Evolutionary conservation across 2,888 invertebrate genomes (phyloP), one percentile per base, ranked within the genome.

Genomic region (Deilephila porcellus): DNA sequence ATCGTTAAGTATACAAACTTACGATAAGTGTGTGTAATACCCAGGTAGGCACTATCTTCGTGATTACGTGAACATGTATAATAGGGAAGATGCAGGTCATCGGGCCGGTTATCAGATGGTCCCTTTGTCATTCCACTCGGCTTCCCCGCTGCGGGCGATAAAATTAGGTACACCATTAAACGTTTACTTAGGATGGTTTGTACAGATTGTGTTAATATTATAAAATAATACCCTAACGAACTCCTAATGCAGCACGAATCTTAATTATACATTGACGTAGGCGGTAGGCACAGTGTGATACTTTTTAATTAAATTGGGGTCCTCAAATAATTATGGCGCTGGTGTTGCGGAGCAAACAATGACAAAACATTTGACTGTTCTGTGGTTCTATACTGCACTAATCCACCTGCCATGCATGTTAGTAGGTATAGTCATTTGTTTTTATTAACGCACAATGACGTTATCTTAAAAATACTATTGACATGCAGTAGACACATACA

Each of bases 71-170:
- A 79, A 71, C 76, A 74, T 74, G 75, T 71, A 73, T 72, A 72
- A 67, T 72, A 70, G 75, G 74, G 74, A 77, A 79, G 76, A 64
- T 70, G 74, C 73, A 74, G 75, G 73, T 73, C 80, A 79, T 77
- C 75, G 78, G 80, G 73, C 78, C 82, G 79, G 80, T 83, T 86
- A 87, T 86, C 86, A 80, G 83, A 85, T 86, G 78, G 80, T 81
- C 84, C 83, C 83, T 82, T 79, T 67, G 67, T 76, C 80, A 74
- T 56, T 56, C 56, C 78, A 75, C 78, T 74, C 74, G 34, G 60
- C 29, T 25, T 25, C 63, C 34, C 52, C 73, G 52, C 77, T 60
- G 76, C 78, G 78, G 77, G 74, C 70, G 76, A 78, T 78, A 76
- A 80, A 79, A 77, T 79, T 78, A 79, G 76, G 77, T 67, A 52